Conservation (phyloP, 2,113 vertebrate genomes). For the Mormoops blainvillei region DNA sequence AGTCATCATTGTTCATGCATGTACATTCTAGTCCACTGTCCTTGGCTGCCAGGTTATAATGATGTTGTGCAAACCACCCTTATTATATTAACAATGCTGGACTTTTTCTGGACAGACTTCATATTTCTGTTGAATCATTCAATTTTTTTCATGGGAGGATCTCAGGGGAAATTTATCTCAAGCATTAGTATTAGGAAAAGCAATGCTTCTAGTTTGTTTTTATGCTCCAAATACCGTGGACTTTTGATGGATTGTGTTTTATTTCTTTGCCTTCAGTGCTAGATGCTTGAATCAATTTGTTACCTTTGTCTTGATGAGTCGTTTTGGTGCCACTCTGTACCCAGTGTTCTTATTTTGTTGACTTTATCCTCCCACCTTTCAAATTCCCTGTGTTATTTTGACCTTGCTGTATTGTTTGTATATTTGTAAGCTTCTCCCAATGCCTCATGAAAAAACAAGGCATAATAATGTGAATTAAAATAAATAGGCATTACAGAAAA, state of each 20-base stretch:
- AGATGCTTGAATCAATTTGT: background rate
- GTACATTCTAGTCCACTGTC: no score
- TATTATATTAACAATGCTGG: no score
- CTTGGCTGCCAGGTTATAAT: no score
- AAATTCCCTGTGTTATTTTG: background rate
- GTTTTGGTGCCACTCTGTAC: background rate
- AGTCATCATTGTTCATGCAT: no score
- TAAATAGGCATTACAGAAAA: background rate
- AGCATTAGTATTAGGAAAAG: background rate
- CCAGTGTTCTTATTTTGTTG: background rate
- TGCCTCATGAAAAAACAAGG: background rate
- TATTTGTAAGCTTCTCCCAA: background rate
- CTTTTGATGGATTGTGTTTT: background rate
- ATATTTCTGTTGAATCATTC: background rate
- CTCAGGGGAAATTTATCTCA: background rate
- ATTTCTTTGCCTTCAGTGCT: background rate
- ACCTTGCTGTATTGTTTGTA: background rate
- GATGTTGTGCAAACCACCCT: no score
- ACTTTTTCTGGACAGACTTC: no score
- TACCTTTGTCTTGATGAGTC: background rate
- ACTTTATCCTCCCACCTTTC: background rate
- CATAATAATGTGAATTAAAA: background rate
- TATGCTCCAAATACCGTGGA: background rate
- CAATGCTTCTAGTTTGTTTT: background rate
- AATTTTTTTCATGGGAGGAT: background rate